phyloP scores from a whole-genome alignment of 2,797 vertebrate species.

The Carcharodon carcharias region DNA sequence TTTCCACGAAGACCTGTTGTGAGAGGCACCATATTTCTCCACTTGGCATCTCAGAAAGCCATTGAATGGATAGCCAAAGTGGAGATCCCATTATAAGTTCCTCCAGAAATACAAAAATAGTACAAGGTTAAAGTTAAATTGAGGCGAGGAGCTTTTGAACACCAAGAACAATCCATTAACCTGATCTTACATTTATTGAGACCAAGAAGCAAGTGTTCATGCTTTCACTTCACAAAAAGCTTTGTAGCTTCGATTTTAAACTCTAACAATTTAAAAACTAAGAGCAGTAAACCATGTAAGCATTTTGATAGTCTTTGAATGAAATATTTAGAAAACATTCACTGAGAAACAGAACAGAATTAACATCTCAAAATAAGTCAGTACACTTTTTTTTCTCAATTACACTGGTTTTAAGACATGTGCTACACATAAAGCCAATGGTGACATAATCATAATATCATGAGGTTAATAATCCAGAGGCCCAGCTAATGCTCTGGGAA shows the following conservation, averaged over 20 bases:
- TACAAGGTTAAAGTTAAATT: neutral
- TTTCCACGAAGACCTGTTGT: too few relatives aligned
- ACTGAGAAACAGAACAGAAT: neutral
- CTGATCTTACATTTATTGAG: neutral
- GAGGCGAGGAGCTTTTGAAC: neutral
- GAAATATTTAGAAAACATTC: neutral
- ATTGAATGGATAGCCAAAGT: too few relatives aligned
- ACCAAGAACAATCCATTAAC: neutral
- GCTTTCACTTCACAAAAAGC: neutral
- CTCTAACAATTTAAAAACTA: neutral
- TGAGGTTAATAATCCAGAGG: too few relatives aligned
- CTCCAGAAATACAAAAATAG: too few relatives aligned
- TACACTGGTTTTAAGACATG: neutral
- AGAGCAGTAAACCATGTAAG: neutral
- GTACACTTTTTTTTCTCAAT: neutral
- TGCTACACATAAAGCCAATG: neutral
- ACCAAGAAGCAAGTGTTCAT: neutral
- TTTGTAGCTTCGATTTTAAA: neutral
- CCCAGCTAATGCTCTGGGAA: too few relatives aligned
- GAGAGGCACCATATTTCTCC: too few relatives aligned
- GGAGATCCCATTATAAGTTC: too few relatives aligned
- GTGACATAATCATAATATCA: too few relatives aligned
- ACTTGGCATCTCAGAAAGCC: too few relatives aligned
- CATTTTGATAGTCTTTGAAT: neutral
- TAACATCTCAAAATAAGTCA: neutral